A percentile compares a stretch with the other conserved stretches of the same genome.
Evolutionary conservation across 2,113 vertebrate genomes (phyloP).

Genomic region (Polyodon spathula): DNA sequence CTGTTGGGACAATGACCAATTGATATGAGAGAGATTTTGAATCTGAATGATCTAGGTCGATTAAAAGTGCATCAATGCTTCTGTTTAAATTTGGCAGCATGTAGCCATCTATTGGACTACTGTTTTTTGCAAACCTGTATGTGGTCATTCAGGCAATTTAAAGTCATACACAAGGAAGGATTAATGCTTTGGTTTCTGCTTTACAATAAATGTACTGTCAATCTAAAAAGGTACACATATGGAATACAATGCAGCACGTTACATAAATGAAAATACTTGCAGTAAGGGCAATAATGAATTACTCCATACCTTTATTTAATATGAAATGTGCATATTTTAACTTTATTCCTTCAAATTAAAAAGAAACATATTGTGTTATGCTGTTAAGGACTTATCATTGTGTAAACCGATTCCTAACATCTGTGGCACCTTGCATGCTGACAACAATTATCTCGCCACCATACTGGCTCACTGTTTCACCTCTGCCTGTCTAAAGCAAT

Average conservation of each 20-base stretch:
- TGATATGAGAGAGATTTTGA: slow-evolving; percentile 10
- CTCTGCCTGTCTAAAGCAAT: slow-evolving; percentile 2
- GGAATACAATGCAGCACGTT: background rate
- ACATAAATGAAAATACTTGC: too few species aligned
- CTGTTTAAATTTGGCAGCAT: slow-evolving; percentile 13
- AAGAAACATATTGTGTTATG: too few species aligned
- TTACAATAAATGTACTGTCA: slow-evolving; percentile 2
- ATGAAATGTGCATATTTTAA: too few species aligned
- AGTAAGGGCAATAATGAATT: background rate
- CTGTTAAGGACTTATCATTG: too few species aligned
- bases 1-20: slow-evolving; percentile 13
- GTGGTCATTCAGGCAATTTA: background rate
- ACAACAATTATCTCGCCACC: background rate
- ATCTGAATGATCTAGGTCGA: slow-evolving; percentile 20
- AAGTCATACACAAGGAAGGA: background rate
- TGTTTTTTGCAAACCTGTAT: slow-evolving; percentile 11
- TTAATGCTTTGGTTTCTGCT: slow-evolving; percentile 1
- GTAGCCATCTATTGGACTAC: slow-evolving; percentile 4
- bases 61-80: slow-evolving; percentile 25
- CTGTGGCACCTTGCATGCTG: background rate
- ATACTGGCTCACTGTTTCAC: background rate
- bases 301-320: background rate
- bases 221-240: slow-evolving; percentile 2
- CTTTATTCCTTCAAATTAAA: too few species aligned
- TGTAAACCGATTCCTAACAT: too few species aligned